A percentile compares a stretch with the other conserved stretches of the same genome.
Conservation (phyloP, 2,888 invertebrate genomes). For the Hyposoter didymator region DNA sequence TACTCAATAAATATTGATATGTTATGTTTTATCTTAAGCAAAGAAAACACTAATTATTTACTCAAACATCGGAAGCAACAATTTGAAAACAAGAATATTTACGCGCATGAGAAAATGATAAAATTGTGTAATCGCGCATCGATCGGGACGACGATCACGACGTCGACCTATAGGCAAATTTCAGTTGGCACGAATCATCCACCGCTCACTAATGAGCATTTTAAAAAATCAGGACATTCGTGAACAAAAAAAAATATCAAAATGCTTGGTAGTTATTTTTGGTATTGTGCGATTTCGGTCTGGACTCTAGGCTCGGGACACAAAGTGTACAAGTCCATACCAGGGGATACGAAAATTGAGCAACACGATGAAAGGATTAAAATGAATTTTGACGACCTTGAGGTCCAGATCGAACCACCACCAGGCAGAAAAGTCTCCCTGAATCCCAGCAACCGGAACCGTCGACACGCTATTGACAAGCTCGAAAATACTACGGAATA, state of each 20-base stretch:
- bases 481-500: slow-evolving; percentile 3
- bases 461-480: slow-evolving; percentile 17
- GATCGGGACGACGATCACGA: not conserved
- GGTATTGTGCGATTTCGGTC: slow-evolving; percentile 10
- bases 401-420: slow-evolving; percentile 39
- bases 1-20: slow-evolving; percentile 43
- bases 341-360: not conserved
- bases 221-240: not conserved
- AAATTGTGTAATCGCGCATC: not conserved
- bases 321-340: not conserved
- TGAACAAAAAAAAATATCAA: not conserved
- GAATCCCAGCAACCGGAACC: not conserved
- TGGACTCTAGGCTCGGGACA: not conserved
- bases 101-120: not conserved
- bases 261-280: slow-evolving; percentile 41
- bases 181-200: slow-evolving; percentile 25
- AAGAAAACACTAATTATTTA: slow-evolving; percentile 1
- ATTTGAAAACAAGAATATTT: not conserved
- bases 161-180: not conserved
- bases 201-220: not conserved
- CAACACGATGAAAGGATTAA: slow-evolving; percentile 2
- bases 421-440: slow-evolving; percentile 15
- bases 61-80: not conserved
- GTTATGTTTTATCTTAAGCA: slow-evolving; percentile 11
- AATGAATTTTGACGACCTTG: slow-evolving; percentile 45